A percentile compares a stretch with the other conserved stretches of the same genome.
phyloP scores from a whole-genome alignment of 2,113 vertebrate species.

The Sinocyclocheilus grahami region DNA sequence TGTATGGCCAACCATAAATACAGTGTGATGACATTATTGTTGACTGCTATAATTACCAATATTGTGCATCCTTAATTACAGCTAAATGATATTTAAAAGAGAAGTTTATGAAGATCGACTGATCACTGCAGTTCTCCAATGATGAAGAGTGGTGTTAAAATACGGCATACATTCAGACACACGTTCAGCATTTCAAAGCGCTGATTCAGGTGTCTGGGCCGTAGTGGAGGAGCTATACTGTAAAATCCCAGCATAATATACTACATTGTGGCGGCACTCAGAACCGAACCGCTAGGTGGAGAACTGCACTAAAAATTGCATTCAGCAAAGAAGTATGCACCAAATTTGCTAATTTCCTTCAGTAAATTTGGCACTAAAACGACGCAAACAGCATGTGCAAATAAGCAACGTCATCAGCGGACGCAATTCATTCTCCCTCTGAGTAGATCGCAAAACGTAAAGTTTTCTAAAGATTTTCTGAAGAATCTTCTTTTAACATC shows the following conservation, averaged over 20 bases:
- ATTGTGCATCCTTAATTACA: not conserved
- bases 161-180: not conserved
- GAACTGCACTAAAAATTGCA: not conserved
- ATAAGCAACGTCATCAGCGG: not conserved
- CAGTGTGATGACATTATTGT: not conserved
- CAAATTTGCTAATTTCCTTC: too few species aligned
- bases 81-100: not conserved
- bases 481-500: conserved; percentile 13
- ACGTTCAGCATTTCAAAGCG: not conserved
- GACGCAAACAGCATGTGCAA: not conserved
- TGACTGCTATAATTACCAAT: not conserved
- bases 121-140: not conserved
- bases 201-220: not conserved
- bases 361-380: not conserved
- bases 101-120: not conserved
- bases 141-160: too few species aligned
- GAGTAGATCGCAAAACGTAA: not conserved
- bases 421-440: not conserved
- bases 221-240: not conserved
- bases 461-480: not conserved
- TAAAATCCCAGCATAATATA: not conserved
- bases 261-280: not conserved
- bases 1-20: not conserved
- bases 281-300: not conserved
- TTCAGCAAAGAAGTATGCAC: not conserved